Base-by-base conservation (phyloP, 2,888 invertebrate species). In the Mesodorylaimus sp. region DNA sequence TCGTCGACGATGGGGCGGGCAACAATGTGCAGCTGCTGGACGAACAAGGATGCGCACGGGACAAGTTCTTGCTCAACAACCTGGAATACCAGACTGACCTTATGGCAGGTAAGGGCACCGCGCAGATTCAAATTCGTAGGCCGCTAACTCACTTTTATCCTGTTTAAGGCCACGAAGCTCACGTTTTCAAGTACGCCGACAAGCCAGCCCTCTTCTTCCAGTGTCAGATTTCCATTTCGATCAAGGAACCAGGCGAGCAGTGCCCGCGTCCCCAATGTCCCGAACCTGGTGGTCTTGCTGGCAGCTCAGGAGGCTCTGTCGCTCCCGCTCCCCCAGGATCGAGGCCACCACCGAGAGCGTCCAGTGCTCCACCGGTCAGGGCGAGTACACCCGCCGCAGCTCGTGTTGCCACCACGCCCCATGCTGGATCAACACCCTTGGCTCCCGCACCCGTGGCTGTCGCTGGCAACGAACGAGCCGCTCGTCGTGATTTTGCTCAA, bases 111-210 rank as follows among this genome's bases (percentile, higher is more conserved):
- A 55, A 53, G 47, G 29, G 16, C 10, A n/a, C 24, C 5, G 19
- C 16, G 16, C 10, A 7, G 16, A 32, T 7, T 16, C 10, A 7
- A 16, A 7, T 39, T 19, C 7, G 41, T 13, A 7, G 41, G 7
- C 21, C 10, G 41, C 41, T 21, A 39, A 19, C 10, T 16, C 16
- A 16, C 32, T 16, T 32, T 32, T 32, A 32, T 32, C 32, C 16
- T 32, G 16, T 32, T 32, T n/a, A 13, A 39, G 26, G 45, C 36
- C 56, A 56, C 54, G 61, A 61, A 50, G 61, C 61, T 44, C 61
- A 62, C 55, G 61, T 62, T 26, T 62, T 59, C 59, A 62, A 62
- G 52, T 62, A 60, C 54, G 62, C 62, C 39, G 62, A 62, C 50
- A 55, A 62, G 21, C 57, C 61, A 21, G 56, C 56, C 48, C 56